phyloP scores from a whole-genome alignment of 1,140 invertebrate species.

The Meteorus sp. region DNA sequence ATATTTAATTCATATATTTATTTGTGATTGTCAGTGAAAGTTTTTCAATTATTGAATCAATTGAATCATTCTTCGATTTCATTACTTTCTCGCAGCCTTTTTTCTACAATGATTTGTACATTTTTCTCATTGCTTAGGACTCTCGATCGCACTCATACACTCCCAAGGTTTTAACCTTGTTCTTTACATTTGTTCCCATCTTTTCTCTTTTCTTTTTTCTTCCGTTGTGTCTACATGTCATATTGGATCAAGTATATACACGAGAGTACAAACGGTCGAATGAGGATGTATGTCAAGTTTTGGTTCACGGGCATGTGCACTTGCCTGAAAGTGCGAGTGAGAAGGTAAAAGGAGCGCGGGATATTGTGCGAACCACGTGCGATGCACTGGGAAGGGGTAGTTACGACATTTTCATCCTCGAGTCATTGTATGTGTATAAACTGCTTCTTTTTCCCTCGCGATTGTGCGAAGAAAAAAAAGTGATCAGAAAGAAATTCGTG shows the following conservation, averaged over 20 bases:
- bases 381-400: slow-evolving; percentile 23
- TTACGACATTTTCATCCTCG: background rate
- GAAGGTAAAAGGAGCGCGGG: background rate
- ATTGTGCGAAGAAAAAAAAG: background rate
- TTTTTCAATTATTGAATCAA: background rate
- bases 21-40: slow-evolving; percentile 4
- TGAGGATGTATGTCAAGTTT: background rate
- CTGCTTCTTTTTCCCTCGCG: background rate
- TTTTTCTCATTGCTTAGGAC: background rate
- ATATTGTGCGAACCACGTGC: slow-evolving; percentile 12
- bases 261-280: background rate
- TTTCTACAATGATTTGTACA: background rate
- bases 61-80: background rate
- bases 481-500: too few species aligned
- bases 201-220: slow-evolving; percentile 1
- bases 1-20: background rate
- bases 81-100: too few species aligned
- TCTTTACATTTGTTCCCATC: background rate
- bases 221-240: background rate
- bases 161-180: background rate
- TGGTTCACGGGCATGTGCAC: slow-evolving; percentile 8
- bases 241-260: background rate
- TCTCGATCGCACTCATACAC: background rate
- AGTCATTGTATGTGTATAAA: background rate
- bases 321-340: background rate